A percentile compares a stretch with the other conserved stretches of the same genome.
Evolutionary conservation across 2,797 vertebrate species (phyloP).

Genomic region (Columba guinea): DNA sequence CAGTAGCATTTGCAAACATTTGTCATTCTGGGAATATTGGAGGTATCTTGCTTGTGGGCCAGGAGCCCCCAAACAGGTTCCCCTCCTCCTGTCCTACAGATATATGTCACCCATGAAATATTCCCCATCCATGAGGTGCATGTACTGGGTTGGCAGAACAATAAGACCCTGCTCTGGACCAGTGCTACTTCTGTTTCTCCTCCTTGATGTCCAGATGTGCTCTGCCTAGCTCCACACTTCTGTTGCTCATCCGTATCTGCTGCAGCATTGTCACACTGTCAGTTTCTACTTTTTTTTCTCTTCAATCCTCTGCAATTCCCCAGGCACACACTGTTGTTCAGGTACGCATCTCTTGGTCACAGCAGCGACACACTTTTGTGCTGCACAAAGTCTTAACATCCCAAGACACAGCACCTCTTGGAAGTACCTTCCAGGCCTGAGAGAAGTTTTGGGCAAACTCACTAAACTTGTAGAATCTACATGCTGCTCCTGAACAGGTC

Average conservation of each 20-base stretch:
- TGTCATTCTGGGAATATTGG: not conserved
- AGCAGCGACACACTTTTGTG: fast-evolving
- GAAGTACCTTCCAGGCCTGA: not conserved
- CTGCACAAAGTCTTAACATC: not conserved
- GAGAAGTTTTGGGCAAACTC: not conserved
- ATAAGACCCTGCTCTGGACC: not conserved
- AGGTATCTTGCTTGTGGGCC: not conserved
- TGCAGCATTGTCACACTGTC: not conserved
- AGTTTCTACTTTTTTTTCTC: not conserved
- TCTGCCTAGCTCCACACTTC: not conserved
- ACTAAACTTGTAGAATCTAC: not conserved
- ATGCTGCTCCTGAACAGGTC: not conserved
- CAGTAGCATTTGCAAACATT: not conserved
- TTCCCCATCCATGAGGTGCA: not conserved
- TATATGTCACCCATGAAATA: not conserved
- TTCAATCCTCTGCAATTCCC: not conserved
- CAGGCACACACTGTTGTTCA: fast-evolving
- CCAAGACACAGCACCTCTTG: not conserved
- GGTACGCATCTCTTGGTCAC: not conserved
- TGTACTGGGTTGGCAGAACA: not conserved
- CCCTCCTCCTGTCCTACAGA: not conserved
- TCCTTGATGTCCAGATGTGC: not conserved
- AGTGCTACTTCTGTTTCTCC: not conserved
- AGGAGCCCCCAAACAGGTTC: not conserved
- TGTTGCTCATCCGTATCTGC: not conserved